phyloP scores from a whole-genome alignment of 2,888 invertebrate species.

The Pachymerium ferrugineum region DNA sequence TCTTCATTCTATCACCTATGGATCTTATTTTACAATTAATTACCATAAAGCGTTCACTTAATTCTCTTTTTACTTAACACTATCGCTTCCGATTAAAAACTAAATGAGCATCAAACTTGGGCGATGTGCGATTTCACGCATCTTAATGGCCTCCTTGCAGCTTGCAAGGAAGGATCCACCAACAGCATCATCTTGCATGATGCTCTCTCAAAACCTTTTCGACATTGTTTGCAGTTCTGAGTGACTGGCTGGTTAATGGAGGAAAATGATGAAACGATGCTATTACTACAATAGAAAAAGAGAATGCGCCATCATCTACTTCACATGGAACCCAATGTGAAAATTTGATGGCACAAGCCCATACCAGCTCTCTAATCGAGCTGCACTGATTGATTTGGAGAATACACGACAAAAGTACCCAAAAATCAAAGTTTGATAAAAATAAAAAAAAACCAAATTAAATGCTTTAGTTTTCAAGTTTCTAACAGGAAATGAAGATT shows the following conservation, averaged over 20 bases:
- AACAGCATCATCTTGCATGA: neutral
- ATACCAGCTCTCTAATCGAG: no score
- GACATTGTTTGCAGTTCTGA: neutral
- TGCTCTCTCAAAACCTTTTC: neutral
- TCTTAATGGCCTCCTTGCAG: neutral
- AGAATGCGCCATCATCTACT: neutral
- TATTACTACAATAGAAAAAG: neutral
- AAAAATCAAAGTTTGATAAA: neutral
- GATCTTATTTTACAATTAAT: neutral
- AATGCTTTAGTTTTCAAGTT: no score
- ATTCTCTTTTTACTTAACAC: neutral
- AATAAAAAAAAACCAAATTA: neutral
- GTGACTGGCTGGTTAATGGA: neutral
- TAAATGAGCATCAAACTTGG: neutral
- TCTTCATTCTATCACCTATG: neutral
- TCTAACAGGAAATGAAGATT: no score
- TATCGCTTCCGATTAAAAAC: neutral
- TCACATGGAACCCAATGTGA: no score
- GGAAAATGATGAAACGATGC: neutral
- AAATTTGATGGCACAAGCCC: no score
- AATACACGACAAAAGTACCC: no score
- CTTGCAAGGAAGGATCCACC: neutral
- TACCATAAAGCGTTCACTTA: neutral
- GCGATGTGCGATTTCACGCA: neutral
- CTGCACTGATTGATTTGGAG: no score